Evolutionary conservation across 2,797 vertebrate species (phyloP), one percentile per base, ranked within the genome.

Genomic region (Periparus ater): DNA sequence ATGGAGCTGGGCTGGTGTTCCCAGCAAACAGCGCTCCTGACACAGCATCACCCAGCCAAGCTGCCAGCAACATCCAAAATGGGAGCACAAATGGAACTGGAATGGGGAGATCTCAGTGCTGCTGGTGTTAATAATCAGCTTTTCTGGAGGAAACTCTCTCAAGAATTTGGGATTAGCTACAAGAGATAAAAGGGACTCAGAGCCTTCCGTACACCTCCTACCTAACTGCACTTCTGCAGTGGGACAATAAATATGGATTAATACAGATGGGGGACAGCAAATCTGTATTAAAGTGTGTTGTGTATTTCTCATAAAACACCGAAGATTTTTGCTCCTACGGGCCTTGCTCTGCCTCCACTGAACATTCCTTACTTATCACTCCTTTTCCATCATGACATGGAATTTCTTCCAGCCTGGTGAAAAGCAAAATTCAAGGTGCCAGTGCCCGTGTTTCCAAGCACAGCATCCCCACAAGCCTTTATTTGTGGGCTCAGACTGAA

Each of bases 261-360:
- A 65, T 7, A 16, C 10, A 66, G 30, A 8, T n/a, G 30, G 53
- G 47, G 47, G 29, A 40, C 3, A 73, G 74, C 27, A 91, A 93
- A 58, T 12, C 5, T 1, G 4, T 3, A 79, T 22, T 47, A 32
- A 32, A 0, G 5, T 3, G 9, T 22, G 21, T 0, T 42, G 21
- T 38, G n/a, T 2, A 17, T 19, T 72, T n/a, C 58, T 75, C 47
- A 48, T 13, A 72, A 66, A 7, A 40, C 23, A 42, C 5, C 1
- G 0, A 48, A 77, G 50, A 14, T 19, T 74, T 89, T 32, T 53
- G 22, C 36, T 48, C n/a, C 67, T 26, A 5, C 3, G 10, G n/a
- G 7, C 22, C n/a, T 32, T 61, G 34, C 17, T 32, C 57, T 53
- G 32, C 26, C 61, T 79, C 50, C 45, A 26, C 34, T 34, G 30